Evolutionary conservation across 1,140 invertebrate genomes (phyloP), one percentile per base, ranked within the genome.

Genomic region (Augochlora pura): DNA sequence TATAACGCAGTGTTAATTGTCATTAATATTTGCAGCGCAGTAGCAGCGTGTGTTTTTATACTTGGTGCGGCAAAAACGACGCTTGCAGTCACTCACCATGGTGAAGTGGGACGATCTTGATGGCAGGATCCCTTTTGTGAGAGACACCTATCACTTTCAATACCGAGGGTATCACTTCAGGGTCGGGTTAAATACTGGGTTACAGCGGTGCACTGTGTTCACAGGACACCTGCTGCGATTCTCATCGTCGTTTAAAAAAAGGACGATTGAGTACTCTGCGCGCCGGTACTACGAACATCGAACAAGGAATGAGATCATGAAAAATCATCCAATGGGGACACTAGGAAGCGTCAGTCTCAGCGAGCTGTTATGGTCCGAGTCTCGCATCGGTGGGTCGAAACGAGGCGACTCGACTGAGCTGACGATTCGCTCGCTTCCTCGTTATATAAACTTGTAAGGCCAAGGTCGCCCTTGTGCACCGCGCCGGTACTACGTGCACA

Each of bases 371-470:
- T 27, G 25, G 14, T 12, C 12, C 38, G 63, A 14, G n/a, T 49
- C n/a, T 77, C 63, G 68, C 60, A 75, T 80, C 68, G 81, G 62
- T 86, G 80, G 76, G 74, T 82, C 73, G 83, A 84, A 86, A 83
- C 78, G 80, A 77, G 66, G 62, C 64, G 54, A 18, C 62, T 63
- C 82, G 59, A 88, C 82, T 88, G 83, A 88, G 86, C 87, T 83
- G 57, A 71, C 67, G 73, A 78, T 82, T 81, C 77, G 81, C 81
- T 67, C 63, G 87, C 77, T 85, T 86, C 85, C 84, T 82, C 82
- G 72, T 89, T 89, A 89, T 89, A 89, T 89, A 89, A 89, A 87
- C 77, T 82, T 83, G 64, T 88, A 89, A 89, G 87, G 88, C 88
- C 88, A 89, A 89, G 88, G 88, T 87, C 74, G 80, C 42, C 81